Evolutionary conservation across 2,797 vertebrate species (phyloP).

Genomic region (Alauda arvensis): DNA sequence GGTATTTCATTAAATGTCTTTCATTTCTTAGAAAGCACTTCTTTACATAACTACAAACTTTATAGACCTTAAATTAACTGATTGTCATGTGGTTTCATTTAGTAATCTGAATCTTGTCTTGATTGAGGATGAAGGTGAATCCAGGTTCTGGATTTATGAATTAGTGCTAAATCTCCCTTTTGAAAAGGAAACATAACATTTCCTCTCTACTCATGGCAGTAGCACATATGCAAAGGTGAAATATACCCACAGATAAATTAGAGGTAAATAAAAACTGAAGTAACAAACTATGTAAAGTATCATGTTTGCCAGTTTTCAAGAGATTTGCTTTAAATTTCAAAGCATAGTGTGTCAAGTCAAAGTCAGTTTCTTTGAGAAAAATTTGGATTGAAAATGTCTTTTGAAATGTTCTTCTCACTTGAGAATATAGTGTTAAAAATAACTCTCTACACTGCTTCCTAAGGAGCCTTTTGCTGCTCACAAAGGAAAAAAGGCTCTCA

Average conservation of each 20-base stretch:
- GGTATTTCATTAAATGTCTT: neutral
- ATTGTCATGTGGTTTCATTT: neutral
- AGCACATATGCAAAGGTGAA: neutral
- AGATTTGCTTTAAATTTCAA: neutral
- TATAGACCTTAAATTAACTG: neutral
- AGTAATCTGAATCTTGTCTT: neutral
- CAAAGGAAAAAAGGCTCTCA: neutral
- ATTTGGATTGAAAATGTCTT: neutral
- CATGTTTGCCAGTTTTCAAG: neutral
- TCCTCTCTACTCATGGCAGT: neutral
- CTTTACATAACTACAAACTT: neutral
- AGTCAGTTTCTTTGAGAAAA: neutral
- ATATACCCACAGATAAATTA: neutral
- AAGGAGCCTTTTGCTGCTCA: neutral
- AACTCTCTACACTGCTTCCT: slow-evolving; percentile 1
- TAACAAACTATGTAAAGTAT: neutral
- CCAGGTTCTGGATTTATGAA: neutral
- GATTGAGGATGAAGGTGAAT: neutral
- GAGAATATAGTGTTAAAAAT: neutral
- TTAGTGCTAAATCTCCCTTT: neutral
- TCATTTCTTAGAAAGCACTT: neutral
- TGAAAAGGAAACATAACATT: neutral
- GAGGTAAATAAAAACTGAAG: neutral
- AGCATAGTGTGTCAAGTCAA: neutral
- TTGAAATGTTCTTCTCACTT: neutral